Percentiles rank a stretch among this genome's conserved stretches.
Conservation (phyloP, 2,888 invertebrate genomes). For the Tromatobia lineatoria region DNA sequence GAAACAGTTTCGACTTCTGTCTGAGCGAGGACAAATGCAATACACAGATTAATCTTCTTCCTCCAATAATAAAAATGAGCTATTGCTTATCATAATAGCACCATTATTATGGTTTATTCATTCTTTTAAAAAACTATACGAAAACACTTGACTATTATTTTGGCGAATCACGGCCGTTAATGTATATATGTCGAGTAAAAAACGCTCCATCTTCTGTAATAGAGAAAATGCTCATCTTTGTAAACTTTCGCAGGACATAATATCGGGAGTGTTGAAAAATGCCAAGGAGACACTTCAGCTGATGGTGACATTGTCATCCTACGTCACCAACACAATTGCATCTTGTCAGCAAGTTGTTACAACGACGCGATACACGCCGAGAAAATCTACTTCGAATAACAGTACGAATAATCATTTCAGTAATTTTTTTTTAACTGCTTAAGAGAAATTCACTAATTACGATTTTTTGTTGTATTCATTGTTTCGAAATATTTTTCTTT, state of each 20-base stretch:
- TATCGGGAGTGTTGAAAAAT: slow-evolving; percentile 75
- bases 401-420: slow-evolving; percentile 18
- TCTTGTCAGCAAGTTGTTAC: slow-evolving; percentile 76
- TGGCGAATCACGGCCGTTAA: too few relatives aligned
- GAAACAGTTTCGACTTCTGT: too few relatives aligned
- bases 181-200: too few relatives aligned
- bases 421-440: neutral
- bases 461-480: neutral
- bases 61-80: too few relatives aligned
- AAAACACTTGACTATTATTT: too few relatives aligned
- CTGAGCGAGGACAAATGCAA: too few relatives aligned
- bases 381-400: slow-evolving; percentile 40
- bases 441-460: neutral
- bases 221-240: too few relatives aligned
- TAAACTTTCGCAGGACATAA: slow-evolving; percentile 74
- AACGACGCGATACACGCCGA: slow-evolving; percentile 42
- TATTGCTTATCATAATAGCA: too few relatives aligned
- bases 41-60: too few relatives aligned
- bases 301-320: slow-evolving; percentile 76
- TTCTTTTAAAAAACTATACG: too few relatives aligned
- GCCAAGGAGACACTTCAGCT: slow-evolving; percentile 78
- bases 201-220: too few relatives aligned
- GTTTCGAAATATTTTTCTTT: neutral
- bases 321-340: slow-evolving; percentile 77
- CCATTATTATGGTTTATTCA: too few relatives aligned